phyloP scores from a whole-genome alignment of 2,888 invertebrate species.

The Furcula furcula region DNA sequence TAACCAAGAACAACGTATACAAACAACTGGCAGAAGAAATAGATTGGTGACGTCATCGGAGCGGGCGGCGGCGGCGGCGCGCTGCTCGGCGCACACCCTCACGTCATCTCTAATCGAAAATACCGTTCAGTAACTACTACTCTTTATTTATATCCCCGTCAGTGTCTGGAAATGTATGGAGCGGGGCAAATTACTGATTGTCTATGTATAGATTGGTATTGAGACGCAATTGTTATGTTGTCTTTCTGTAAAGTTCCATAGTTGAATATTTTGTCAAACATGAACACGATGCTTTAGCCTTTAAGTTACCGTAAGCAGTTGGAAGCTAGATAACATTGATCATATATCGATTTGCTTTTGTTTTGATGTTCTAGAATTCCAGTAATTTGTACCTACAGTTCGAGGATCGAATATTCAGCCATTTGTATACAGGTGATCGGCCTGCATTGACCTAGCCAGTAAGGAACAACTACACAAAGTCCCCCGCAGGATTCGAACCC shows the following conservation, averaged over 20 bases:
- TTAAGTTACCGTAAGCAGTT: too few relatives aligned
- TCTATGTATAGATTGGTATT: conserved; percentile 34
- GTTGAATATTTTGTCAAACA: too few relatives aligned
- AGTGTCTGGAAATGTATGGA: conserved; percentile 42
- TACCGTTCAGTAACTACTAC: conserved; percentile 41
- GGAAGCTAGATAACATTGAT: too few relatives aligned
- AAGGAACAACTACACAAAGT: too few relatives aligned
- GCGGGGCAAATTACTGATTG: conserved; percentile 32
- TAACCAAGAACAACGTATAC: conserved; percentile 5
- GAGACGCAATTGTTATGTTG: conserved; percentile 10
- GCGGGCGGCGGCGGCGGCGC: conserved; percentile 25
- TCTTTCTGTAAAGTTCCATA: not conserved
- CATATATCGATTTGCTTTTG: not conserved
- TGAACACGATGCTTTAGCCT: too few relatives aligned
- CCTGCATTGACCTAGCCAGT: too few relatives aligned
- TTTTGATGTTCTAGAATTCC: not conserved
- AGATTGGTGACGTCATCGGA: conserved; percentile 38
- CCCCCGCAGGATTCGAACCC: too few relatives aligned
- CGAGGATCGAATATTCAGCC: too few relatives aligned
- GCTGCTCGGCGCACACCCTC: conserved; percentile 36
- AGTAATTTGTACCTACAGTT: not conserved
- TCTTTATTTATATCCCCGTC: conserved; percentile 46
- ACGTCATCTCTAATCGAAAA: conserved; percentile 49
- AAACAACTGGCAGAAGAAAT: conserved; percentile 27
- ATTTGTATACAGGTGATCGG: too few relatives aligned